These are phyloP conservation scores for Aptenodytes patagonicus DNA, from an alignment of 2,113 vertebrate genomes.

Conservation along the genomic window DNA sequence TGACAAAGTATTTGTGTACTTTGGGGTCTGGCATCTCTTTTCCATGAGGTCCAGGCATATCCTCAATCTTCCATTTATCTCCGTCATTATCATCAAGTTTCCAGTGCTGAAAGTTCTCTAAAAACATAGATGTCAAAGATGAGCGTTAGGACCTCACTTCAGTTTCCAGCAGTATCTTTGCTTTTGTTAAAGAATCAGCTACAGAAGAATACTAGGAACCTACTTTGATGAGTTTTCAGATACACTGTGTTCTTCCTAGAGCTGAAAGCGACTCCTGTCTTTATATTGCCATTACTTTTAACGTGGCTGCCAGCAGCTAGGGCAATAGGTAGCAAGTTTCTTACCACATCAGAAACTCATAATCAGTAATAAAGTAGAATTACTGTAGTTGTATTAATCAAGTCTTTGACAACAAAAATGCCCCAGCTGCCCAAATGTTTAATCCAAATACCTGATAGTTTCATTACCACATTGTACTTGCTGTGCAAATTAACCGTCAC, in stretches of 20 bases:
- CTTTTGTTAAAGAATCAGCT: neutral
- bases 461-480: neutral
- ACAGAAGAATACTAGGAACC: neutral
- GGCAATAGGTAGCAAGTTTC: neutral
- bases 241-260: neutral
- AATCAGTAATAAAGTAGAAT: neutral
- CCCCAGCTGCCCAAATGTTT: neutral
- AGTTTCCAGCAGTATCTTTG: neutral
- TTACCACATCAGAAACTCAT: neutral
- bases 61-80: slow-evolving; percentile 73
- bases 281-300: neutral
- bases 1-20: slow-evolving; percentile 80
- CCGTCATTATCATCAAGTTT: slow-evolving; percentile 61
- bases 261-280: neutral
- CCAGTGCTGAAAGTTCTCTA: slow-evolving; percentile 76
- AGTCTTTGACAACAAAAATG: neutral
- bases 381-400: neutral
- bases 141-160: neutral
- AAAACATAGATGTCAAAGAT: neutral
- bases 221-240: neutral
- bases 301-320: neutral
- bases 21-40: slow-evolving; percentile 29
- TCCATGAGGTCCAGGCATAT: slow-evolving; percentile 65
- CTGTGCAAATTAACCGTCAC: neutral
- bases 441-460: neutral